These are phyloP conservation scores for Hyalella azteca DNA, from an alignment of 2,888 invertebrate genomes.

Conservation along the genomic window DNA sequence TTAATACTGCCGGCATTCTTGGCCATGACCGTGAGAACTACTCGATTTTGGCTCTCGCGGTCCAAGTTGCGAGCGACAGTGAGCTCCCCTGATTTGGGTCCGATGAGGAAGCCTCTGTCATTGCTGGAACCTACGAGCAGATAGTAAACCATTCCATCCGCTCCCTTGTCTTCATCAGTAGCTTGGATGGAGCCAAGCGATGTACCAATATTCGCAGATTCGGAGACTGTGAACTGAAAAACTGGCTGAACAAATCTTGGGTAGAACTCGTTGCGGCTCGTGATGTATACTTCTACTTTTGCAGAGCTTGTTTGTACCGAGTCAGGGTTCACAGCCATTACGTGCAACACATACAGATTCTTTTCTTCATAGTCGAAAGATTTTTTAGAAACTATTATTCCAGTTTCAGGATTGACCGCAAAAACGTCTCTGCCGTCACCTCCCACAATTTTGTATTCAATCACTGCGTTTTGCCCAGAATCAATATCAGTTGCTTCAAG, in stretches of 20 bases:
- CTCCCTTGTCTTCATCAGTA: slow-evolving; percentile 85
- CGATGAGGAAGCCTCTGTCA: slow-evolving; percentile 86
- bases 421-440: slow-evolving; percentile 78
- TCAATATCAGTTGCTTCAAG: slow-evolving; percentile 83
- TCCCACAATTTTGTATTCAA: slow-evolving; percentile 81
- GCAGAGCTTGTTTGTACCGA: slow-evolving; percentile 67
- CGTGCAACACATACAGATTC: slow-evolving; percentile 74
- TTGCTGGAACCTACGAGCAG: slow-evolving; percentile 92
- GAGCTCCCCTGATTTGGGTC: slow-evolving; percentile 82
- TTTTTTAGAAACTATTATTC: slow-evolving; percentile 75
- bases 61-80: slow-evolving; percentile 82
- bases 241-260: slow-evolving; percentile 87
- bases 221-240: slow-evolving; percentile 90
- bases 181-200: slow-evolving; percentile 86
- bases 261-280: slow-evolving; percentile 86
- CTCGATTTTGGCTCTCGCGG: slow-evolving; percentile 85
- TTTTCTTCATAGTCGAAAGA: slow-evolving; percentile 89
- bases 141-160: slow-evolving; percentile 87
- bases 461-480: slow-evolving; percentile 83
- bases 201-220: slow-evolving; percentile 84
- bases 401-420: slow-evolving; percentile 76
- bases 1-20: slow-evolving; percentile 93
- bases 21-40: slow-evolving; percentile 88
- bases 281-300: slow-evolving; percentile 76
- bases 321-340: slow-evolving; percentile 86